Percentiles rank a stretch among this genome's conserved stretches.
Conservation (phyloP, 2,113 vertebrate genomes). For the Brachyhypopomus gauderio region DNA sequence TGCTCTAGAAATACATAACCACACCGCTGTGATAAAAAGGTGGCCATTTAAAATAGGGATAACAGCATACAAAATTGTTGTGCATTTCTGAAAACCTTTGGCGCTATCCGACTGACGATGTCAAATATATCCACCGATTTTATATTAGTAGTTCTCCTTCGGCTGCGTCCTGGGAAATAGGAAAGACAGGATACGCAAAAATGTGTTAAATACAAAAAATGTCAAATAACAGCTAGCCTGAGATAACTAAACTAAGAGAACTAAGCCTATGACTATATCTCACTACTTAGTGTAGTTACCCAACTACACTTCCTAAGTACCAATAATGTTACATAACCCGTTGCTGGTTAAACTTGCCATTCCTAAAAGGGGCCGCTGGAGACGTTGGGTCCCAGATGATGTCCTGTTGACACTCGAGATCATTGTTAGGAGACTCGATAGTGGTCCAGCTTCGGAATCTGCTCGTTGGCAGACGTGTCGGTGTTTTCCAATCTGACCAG, state of each 20-base stretch:
- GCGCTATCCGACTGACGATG: conserved; percentile 92
- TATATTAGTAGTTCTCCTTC: conserved; percentile 59
- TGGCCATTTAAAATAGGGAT: neutral
- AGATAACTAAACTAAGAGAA: neutral
- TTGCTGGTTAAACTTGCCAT: conserved; percentile 42
- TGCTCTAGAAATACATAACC: conserved; percentile 69
- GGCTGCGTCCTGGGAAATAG: conserved; percentile 72
- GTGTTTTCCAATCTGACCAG: conserved; percentile 68
- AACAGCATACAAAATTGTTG: neutral
- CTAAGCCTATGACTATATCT: too few relatives aligned
- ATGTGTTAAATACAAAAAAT: too few relatives aligned
- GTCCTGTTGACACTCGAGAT: conserved; percentile 71
- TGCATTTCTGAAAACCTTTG: conserved; percentile 79
- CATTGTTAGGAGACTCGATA: conserved; percentile 68
- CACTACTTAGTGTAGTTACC: too few relatives aligned
- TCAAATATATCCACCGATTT: conserved; percentile 84
- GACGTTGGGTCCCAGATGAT: conserved; percentile 77
- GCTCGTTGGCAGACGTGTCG: conserved; percentile 60
- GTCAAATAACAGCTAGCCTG: neutral
- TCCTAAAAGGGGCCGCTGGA: conserved; percentile 59
- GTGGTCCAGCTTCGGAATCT: conserved; percentile 37
- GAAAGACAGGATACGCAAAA: neutral
- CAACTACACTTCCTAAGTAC: neutral
- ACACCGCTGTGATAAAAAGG: neutral
- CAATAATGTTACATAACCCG: too few relatives aligned